Base-by-base conservation (phyloP, 92 coral and sea anemone genomes). In the Epizoanthus illoricatus region DNA sequence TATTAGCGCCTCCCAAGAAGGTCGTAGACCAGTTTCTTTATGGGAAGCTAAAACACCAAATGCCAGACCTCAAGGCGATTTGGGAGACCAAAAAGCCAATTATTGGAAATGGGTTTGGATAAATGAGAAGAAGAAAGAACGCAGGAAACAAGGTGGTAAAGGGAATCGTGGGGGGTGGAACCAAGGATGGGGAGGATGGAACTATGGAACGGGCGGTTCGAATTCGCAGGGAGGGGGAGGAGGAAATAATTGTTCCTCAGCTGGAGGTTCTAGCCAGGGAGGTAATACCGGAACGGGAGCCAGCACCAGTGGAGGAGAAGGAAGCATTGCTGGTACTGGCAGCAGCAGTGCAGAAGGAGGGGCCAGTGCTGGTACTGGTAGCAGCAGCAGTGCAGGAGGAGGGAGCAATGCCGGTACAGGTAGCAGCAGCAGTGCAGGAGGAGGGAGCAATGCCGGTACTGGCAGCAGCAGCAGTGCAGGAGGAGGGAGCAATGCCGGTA, bases 121-220 rank as follows among this genome's bases (percentile, higher is more conserved):
- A 71, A 71, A 71, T 17, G 28, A 43, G 33, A 71, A 75, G 40
- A 59, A 7, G 39, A 75, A 61, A 19, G 58, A 49, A 12, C 81
- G 70, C 21, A 68, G 43, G 42, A 68, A 40, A 2, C 56, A 10
- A 52, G 12, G 7, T 78, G 82, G 59, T 43, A 62, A 63, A 62
- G 69, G n/a, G 71, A 55, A 16, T 24, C 19, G 81, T 75, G 81
- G 66, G 43, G 81, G 81, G 10, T 17, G 67, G 55, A 75, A 75
- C 12, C 39, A 57, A n/a, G 71, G 70, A 62, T 55, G 64, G 23
- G 56, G 68, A 61, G 81, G 65, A 10, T 61, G 81, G 81, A 76
- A 62, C 21, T 60, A 61, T 59, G 42, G 54, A 1, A 52, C 70
- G 8, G 81, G 71, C 19, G 49, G 55, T 60, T 62, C 70, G 15